Evolutionary conservation across 2,888 invertebrate genomes (phyloP).

Genomic region (Dynastes maya): DNA sequence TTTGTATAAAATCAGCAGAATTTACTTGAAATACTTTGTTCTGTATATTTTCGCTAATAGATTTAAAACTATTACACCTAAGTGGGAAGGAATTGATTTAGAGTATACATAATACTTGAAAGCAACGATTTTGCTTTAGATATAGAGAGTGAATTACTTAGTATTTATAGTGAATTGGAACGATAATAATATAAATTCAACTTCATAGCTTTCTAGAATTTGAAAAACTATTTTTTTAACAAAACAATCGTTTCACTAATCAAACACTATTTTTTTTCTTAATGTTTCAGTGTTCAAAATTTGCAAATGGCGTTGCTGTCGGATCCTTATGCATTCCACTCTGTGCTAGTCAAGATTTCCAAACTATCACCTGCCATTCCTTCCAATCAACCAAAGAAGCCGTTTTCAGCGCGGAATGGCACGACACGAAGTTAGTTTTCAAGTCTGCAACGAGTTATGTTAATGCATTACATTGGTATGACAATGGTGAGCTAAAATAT

Average conservation of each 20-base stretch:
- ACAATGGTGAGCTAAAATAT: conserved; percentile 70
- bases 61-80: no score
- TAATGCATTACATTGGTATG: conserved; percentile 70
- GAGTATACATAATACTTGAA: no score
- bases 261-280: not conserved
- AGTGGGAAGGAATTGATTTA: no score
- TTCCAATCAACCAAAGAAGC: conserved; percentile 77
- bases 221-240: not conserved
- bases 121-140: no score
- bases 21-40: no score
- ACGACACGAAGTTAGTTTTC: conserved; percentile 74
- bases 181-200: no score
- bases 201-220: not conserved
- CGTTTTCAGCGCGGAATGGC: conserved; percentile 76
- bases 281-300: conserved; percentile 73
- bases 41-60: no score
- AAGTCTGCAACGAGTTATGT: conserved; percentile 72
- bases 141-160: no score
- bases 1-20: no score
- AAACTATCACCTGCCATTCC: conserved; percentile 75
- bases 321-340: conserved; percentile 78
- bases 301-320: conserved; percentile 72
- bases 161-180: no score
- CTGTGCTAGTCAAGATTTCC: conserved; percentile 73
- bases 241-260: not conserved